Base-by-base conservation (phyloP, 1,140 invertebrate genomes). In the Magallana angulata region DNA sequence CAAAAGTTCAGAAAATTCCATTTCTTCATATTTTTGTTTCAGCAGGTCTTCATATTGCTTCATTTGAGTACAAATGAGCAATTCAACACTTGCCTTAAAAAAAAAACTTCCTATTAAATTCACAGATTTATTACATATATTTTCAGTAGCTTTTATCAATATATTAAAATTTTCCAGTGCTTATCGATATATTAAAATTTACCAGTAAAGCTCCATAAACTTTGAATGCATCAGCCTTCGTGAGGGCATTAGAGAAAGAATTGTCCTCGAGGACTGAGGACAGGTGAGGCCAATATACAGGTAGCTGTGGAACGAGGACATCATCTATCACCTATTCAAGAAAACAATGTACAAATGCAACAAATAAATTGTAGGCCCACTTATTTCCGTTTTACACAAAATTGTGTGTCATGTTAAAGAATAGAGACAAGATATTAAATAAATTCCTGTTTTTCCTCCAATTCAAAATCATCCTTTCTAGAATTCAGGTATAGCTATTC, bases 191-290 rank as follows among this genome's bases (percentile, higher is more conserved):
- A 4, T 68, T 18, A 58, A 30, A 12, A 68, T 36, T 87, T 89
- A 95, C 94, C 91, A 93, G 85, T 11, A 94, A 83, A 60, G 92
- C 94, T 71, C 93, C 93, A 89, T 93, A 90, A n/a, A 95, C 94
- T 90, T 93, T 94, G 60, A 92, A 89, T 57, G 93, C 94, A 88
- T 94, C 93, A 16, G 92, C 76, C 85, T 92, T 94, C 8, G 90
- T 85, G 58, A 91, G 84, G 71, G 89, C 89, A 86, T 93, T 91
- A 12, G 85, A 82, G 16, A 82, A 82, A 1, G 91, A 91, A 11
- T 24, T 86, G 62, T 92, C 91, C 58, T 94, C 91, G 71, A 94
- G 87, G 56, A 90, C 88, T 57, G 86, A 83, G 24, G 83, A 86
- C 16, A 95, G 81, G 85, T 94, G 93, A 76, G 91, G 91, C 92